Conservation (phyloP, 2,797 vertebrate species). For the Manis crassicaudata region DNA sequence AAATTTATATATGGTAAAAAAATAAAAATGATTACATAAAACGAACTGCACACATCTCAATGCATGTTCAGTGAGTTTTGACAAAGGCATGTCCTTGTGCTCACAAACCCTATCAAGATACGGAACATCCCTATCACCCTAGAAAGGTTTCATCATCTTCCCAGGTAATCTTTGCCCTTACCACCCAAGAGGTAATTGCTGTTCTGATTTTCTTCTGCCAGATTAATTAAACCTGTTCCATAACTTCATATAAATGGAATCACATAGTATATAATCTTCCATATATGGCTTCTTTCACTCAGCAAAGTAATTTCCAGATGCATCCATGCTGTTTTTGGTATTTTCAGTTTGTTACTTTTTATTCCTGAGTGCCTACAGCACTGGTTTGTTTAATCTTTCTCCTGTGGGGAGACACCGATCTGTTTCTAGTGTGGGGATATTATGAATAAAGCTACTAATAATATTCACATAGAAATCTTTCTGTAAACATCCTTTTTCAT, state of each 20-base stretch:
- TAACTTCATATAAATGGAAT: not conserved
- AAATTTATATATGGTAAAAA: constrained; percentile 27
- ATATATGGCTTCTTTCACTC: not conserved
- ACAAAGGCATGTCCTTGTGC: not conserved
- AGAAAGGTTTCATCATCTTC: not conserved
- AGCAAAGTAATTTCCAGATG: not conserved
- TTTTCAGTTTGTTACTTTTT: not conserved
- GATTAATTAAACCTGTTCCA: not conserved
- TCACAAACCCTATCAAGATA: not conserved
- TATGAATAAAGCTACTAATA: not conserved
- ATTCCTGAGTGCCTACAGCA: not conserved
- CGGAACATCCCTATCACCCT: not conserved
- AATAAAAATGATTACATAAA: not conserved
- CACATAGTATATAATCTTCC: not conserved
- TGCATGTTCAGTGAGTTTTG: not conserved
- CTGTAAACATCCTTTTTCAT: not conserved
- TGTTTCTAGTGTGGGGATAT: not conserved
- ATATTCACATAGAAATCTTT: not conserved
- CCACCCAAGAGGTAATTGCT: not conserved
- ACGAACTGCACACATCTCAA: constrained; percentile 37
- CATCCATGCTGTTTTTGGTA: not conserved
- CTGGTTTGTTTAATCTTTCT: not conserved
- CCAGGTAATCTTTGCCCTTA: not conserved
- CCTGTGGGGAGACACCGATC: not conserved
- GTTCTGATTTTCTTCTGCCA: not conserved